Base-by-base conservation (phyloP, 2,113 vertebrate genomes). In the Dolichotis patagonum region DNA sequence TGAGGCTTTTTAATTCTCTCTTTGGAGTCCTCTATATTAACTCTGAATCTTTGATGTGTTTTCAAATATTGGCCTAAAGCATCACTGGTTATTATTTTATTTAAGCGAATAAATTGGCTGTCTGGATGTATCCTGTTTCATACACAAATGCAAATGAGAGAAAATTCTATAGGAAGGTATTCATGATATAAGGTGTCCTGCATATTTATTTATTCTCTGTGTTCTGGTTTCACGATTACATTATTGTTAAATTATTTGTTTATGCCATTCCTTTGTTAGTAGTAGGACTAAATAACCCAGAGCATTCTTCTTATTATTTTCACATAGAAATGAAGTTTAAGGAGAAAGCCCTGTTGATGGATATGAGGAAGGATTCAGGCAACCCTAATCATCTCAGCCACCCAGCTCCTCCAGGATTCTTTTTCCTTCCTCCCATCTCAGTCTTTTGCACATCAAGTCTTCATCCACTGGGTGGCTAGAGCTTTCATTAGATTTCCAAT, bases 1-100 rank as follows among this genome's bases (percentile, higher is more conserved):
- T 49, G 69, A 97, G 96, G 97, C 90, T 60, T 89, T 97, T 97
- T 85, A 82, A 96, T 96, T 96, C 90, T 97, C 95, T 96, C 80
- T 87, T 96, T 65, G 14, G 90, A 89, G 75, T 90, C 81, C 32
- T 95, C 62, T 77, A 20, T 87, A 93, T 93, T 96, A 95, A 97
- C 83, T 96, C 86, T 65, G 90, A 93, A 85, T 97, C 96, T 97
- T 95, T 91, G 92, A 91, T 97, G 86, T 96, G 81, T 96, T 96
- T 97, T 96, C 95, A 96, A 94, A 97, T 95, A 92, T 85, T 96
- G 86, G 87, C 96, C 96, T 93, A 96, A 97, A 88, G 90, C 35
- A 7, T 92, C 73, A 95, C 60, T 71, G 69, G 82, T 84, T 95
- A 63, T 96, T 94, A 93, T 85, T 94, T 95, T 95, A 94, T 94